phyloP scores from a whole-genome alignment of 2,888 invertebrate genomes.

The Acanthosepion esculentum region DNA sequence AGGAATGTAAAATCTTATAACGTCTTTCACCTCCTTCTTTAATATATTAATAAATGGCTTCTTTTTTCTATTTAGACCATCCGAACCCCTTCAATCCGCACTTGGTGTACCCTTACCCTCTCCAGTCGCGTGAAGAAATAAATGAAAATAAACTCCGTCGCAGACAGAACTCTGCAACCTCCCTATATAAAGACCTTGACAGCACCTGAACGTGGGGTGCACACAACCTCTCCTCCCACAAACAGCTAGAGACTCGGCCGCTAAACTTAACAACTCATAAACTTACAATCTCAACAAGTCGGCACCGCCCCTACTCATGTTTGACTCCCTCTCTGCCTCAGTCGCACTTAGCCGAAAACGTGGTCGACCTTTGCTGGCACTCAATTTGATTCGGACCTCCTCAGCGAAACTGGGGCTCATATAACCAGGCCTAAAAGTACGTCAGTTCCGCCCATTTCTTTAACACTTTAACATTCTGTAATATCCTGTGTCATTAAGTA shows the following conservation, averaged over 20 bases:
- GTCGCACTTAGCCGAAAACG: not conserved
- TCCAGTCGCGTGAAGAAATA: not conserved
- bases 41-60: not conserved
- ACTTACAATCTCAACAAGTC: not conserved
- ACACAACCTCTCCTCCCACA: not conserved
- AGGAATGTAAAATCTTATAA: no score
- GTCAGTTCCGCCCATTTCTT: not conserved
- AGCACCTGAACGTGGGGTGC: conserved; percentile 13
- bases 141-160: not conserved
- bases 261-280: conserved; percentile 9
- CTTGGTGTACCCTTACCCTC: not conserved
- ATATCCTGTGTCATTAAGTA: not conserved
- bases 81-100: not conserved
- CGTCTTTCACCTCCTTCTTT: no score
- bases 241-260: not conserved
- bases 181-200: not conserved
- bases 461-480: not conserved
- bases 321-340: conserved; percentile 10
- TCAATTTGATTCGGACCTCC: conserved; percentile 4
- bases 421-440: not conserved
- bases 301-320: not conserved
- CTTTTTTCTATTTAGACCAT: not conserved
- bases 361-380: not conserved
- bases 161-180: not conserved
- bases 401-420: conserved; percentile 33